Evolutionary conservation across 2,888 invertebrate genomes (phyloP).

Genomic region (Teinopalpus imperialis): DNA sequence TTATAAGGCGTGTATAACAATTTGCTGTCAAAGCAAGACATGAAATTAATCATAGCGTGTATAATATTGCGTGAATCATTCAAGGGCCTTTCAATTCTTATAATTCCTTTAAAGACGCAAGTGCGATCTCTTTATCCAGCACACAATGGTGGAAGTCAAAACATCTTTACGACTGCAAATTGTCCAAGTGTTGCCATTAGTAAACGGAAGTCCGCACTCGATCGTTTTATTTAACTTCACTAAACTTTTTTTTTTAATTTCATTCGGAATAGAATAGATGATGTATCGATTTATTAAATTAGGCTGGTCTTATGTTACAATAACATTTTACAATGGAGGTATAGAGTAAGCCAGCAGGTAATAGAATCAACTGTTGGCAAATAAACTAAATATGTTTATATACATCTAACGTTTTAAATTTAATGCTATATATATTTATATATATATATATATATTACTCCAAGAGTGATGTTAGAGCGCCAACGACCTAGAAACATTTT

Average conservation of each 20-base stretch:
- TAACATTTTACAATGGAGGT: too few relatives aligned
- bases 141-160: constrained; percentile 60
- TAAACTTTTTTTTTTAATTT: constrained; percentile 34
- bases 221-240: constrained; percentile 37
- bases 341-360: too few relatives aligned
- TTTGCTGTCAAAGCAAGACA: constrained; percentile 23
- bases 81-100: constrained; percentile 42
- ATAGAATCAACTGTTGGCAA: too few relatives aligned
- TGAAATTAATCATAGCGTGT: constrained; percentile 30
- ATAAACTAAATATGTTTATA: too few relatives aligned
- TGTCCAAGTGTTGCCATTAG: constrained; percentile 45
- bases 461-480: too few relatives aligned
- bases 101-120: constrained; percentile 58
- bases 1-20: too few relatives aligned
- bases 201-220: constrained; percentile 60
- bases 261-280: constrained; percentile 36
- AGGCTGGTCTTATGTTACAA: not conserved
- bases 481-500: too few relatives aligned
- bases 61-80: constrained; percentile 18
- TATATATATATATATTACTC: too few relatives aligned
- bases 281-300: constrained; percentile 45
- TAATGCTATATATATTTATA: too few relatives aligned
- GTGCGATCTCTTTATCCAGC: constrained; percentile 41
- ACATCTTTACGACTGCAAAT: constrained; percentile 61
- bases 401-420: too few relatives aligned